Percentiles rank a stretch among this genome's conserved stretches.
Evolutionary conservation across 2,888 invertebrate genomes (phyloP).

Genomic region (Syrphus vitripennis): DNA sequence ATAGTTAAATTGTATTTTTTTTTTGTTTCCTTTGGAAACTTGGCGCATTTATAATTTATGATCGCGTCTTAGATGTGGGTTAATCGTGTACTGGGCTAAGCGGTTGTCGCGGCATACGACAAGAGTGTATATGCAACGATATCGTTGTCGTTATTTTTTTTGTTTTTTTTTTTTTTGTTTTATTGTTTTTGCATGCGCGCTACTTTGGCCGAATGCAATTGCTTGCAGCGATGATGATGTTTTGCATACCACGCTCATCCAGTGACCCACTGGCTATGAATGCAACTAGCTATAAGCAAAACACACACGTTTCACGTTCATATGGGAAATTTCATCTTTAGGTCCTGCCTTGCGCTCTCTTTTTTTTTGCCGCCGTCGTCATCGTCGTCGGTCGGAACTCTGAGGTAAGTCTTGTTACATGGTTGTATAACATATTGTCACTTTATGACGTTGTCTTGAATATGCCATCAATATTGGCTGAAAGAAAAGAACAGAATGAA

Average conservation of each 20-base stretch:
- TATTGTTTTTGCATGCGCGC: constrained; percentile 41
- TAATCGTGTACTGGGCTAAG: constrained; percentile 81
- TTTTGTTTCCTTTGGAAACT: constrained; percentile 25
- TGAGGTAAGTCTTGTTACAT: constrained; percentile 11
- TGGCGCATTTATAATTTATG: constrained; percentile 78
- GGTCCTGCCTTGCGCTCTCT: constrained; percentile 30
- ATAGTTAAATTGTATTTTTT: background rate
- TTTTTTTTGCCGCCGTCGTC: background rate
- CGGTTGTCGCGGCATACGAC: constrained; percentile 52
- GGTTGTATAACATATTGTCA: constrained; percentile 40
- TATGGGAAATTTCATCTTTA: constrained; percentile 50
- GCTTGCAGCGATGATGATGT: constrained; percentile 52
- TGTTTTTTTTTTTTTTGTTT: no score
- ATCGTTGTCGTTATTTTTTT: constrained; percentile 28
- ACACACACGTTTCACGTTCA: background rate
- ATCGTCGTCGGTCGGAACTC: background rate
- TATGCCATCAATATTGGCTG: constrained; percentile 4
- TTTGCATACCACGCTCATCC: constrained; percentile 67
- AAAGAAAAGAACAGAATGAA: background rate
- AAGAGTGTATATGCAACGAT: constrained; percentile 44
- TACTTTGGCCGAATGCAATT: constrained; percentile 36
- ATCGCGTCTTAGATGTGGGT: constrained; percentile 81
- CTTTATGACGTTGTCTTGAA: constrained; percentile 42
- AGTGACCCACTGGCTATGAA: constrained; percentile 56
- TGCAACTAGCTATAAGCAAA: background rate